A percentile compares a stretch with the other conserved stretches of the same genome.
Conservation (phyloP, 2,113 vertebrate species). For the Alligator mississippiensis region DNA sequence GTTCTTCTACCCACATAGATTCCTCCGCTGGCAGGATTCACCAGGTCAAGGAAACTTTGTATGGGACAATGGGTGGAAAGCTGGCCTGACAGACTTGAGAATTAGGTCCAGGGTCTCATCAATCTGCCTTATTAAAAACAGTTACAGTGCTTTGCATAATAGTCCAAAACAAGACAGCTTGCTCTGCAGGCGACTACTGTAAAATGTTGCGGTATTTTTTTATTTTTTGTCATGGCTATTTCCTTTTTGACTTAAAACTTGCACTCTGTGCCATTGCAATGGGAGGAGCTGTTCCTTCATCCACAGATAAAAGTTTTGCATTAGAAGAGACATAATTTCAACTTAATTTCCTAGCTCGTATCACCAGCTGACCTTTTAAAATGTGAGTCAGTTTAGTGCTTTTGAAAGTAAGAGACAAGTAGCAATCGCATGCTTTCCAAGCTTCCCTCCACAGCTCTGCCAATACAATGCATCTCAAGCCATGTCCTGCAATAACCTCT, state of each 20-base stretch:
- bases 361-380: constrained; percentile 2
- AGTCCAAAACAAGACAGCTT: constrained; percentile 27
- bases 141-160: neutral
- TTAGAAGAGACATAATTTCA: neutral
- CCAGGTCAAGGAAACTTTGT: constrained; percentile 24
- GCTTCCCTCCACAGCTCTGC: neutral
- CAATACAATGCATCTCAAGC: neutral
- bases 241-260: constrained; percentile 50
- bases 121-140: constrained; percentile 62
- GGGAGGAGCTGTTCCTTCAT: constrained; percentile 32
- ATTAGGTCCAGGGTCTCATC: constrained; percentile 32
- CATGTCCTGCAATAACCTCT: constrained; percentile 11
- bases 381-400: neutral
- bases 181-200: constrained; percentile 9
- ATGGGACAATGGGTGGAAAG: constrained; percentile 26
- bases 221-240: constrained; percentile 49
- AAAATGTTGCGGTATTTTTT: neutral
- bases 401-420: constrained; percentile 1
- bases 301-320: neutral
- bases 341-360: neutral
- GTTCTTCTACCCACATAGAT: neutral
- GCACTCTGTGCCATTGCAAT: neutral
- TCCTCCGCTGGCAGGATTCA: neutral
- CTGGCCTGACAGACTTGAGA: constrained; percentile 26
- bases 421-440: neutral